Conservation (phyloP, 2,888 invertebrate species). For the Eretmocerus hayati region DNA sequence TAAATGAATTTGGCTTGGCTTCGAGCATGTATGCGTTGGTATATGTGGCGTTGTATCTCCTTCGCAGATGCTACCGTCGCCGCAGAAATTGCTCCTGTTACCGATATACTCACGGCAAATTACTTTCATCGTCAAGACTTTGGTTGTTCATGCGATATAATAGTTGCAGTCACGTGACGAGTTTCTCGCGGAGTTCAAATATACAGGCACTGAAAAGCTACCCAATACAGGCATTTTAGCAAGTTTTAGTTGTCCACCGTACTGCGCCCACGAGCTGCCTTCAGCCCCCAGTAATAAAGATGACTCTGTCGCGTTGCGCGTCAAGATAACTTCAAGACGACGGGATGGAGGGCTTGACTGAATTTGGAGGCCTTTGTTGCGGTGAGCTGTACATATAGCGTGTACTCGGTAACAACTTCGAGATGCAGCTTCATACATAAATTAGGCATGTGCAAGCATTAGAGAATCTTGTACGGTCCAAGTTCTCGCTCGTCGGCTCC, state of each 20-base stretch:
- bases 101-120: constrained; percentile 14
- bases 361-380: too few species aligned
- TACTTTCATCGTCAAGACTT: constrained; percentile 18
- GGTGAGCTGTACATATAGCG: background rate
- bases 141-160: background rate
- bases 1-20: too few species aligned
- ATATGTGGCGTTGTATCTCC: too few species aligned
- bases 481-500: too few species aligned
- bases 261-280: background rate
- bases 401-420: background rate
- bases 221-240: too few species aligned
- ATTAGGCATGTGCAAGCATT: constrained; percentile 22
- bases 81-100: background rate
- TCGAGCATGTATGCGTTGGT: too few species aligned
- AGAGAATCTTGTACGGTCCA: too few species aligned
- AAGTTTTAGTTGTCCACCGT: too few species aligned
- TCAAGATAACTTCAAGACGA: too few species aligned
- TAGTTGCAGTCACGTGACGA: constrained; percentile 7
- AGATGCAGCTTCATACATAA: constrained; percentile 18
- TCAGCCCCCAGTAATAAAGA: constrained; percentile 16
- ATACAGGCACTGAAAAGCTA: constrained; percentile 21
- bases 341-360: too few species aligned
- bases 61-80: too few species aligned
- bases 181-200: constrained; percentile 14
- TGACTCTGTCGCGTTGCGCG: constrained; percentile 6